Evolutionary conservation across 2,113 vertebrate genomes (phyloP).

Genomic region (Corythornis vintsioides): DNA sequence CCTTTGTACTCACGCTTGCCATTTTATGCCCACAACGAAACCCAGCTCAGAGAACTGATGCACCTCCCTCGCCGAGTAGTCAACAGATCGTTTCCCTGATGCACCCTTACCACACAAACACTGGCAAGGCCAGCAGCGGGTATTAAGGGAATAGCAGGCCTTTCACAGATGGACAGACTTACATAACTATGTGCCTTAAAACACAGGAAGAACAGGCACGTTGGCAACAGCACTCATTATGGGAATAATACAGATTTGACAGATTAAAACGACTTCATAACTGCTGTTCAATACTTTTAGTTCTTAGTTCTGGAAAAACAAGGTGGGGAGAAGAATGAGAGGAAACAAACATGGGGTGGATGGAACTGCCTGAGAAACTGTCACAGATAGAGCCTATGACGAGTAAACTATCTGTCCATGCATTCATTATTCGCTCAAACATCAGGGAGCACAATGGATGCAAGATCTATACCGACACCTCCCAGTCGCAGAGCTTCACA

Average conservation of each 20-base stretch:
- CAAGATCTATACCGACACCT: neutral
- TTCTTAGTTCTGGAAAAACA: neutral
- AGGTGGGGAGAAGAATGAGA: neutral
- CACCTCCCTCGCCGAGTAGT: neutral
- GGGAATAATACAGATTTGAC: neutral
- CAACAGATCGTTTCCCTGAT: neutral
- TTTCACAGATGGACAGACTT: neutral
- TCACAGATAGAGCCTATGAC: fast-evolving
- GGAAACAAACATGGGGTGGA: neutral
- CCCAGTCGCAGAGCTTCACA: neutral
- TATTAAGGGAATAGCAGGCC: neutral
- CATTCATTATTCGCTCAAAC: neutral
- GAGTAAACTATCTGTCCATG: neutral
- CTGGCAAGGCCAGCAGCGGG: neutral
- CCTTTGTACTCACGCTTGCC: neutral
- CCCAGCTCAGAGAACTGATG: neutral
- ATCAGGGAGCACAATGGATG: neutral
- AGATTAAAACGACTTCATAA: neutral
- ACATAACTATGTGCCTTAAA: neutral
- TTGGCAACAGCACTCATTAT: neutral
- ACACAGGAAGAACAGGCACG: neutral
- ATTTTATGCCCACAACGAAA: neutral
- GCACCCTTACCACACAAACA: neutral
- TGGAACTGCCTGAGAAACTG: neutral
- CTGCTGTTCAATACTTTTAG: neutral